Evolutionary conservation across 2,113 vertebrate species (phyloP), one percentile per base, ranked within the genome.

Genomic region (Etheostoma spectabile): DNA sequence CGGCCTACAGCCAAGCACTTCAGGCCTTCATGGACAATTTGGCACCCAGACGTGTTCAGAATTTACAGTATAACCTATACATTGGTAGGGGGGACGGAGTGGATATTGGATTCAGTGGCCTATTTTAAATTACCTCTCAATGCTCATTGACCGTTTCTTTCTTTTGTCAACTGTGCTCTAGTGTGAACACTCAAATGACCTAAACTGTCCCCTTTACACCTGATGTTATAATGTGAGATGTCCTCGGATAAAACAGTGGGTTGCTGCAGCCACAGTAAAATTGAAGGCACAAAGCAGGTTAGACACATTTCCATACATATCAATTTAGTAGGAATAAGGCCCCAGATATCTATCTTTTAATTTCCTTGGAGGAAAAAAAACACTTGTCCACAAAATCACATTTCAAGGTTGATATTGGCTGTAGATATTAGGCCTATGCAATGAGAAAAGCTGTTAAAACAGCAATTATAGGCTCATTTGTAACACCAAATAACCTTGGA

Each of bases 171-270:
- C 63, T 42, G 62, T 64, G 57, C 33, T 61, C 21, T 55, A 42
- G 46, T 49, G 77, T 61, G 64, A 73, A 66, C 35, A 21, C 62
- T 63, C 33, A 16, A 56, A 35, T 67, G 73, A 63, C 68, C 84
- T 74, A 30, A 75, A 74, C 73, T 72, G 69, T 67, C 74, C 49
- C 73, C 48, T 77, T 74, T 64, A 70, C 73, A 88, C 82, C 65
- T 73, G 18, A 74, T 30, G 74, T 61, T 48, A 71, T 57, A 57
- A 53, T 66, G 64, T 65, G 69, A 61, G 69, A 70, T 52, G 60
- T 67, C 57, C 62, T 68, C 49, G 24, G 59, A 59, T 69, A 0
- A 49, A 62, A 35, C 35, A 46, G 55, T n/a, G 4, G 38, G 12
- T 4, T 49, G 8, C 5, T 21, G 13, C 6, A 42, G 38, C 38